Conservation (phyloP, 2,888 invertebrate genomes). For the Exephanes ischioxanthus region DNA sequence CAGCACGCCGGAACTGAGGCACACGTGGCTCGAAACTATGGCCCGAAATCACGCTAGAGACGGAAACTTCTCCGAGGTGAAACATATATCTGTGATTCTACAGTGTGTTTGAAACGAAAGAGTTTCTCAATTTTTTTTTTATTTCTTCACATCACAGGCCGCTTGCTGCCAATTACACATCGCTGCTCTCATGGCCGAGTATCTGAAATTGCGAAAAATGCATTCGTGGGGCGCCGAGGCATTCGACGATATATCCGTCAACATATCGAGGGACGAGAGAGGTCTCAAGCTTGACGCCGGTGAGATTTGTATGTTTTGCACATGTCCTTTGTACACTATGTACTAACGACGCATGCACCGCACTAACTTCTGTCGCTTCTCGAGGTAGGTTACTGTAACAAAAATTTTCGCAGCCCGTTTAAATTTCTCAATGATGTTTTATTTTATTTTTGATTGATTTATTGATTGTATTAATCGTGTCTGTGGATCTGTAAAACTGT, state of each 20-base stretch:
- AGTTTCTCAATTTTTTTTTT: constrained; percentile 24
- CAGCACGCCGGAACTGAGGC: constrained; percentile 96
- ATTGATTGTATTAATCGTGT: background rate
- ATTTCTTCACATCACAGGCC: constrained; percentile 86
- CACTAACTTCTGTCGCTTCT: constrained; percentile 50
- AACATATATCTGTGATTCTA: constrained; percentile 3
- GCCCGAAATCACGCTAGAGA: constrained; percentile 94
- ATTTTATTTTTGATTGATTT: background rate
- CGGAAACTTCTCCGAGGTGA: constrained; percentile 95
- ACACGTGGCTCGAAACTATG: constrained; percentile 98
- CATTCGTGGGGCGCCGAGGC: constrained; percentile 95
- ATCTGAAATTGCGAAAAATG: constrained; percentile 91
- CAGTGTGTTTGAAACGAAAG: background rate
- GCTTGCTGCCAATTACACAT: constrained; percentile 98
- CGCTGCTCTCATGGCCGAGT: constrained; percentile 97
- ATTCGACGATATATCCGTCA: constrained; percentile 93
- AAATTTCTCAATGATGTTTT: background rate
- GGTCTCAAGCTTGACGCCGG: constrained; percentile 94
- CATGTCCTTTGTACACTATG: constrained; percentile 68
- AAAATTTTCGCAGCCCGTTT: background rate
- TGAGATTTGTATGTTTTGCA: constrained; percentile 84
- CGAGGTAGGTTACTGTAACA: constrained; percentile 29
- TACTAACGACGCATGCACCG: constrained; percentile 63
- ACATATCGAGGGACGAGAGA: constrained; percentile 94
- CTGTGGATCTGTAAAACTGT: constrained; percentile 2